phyloP scores from a whole-genome alignment of 2,113 vertebrate species.

The Heliornis fulica region DNA sequence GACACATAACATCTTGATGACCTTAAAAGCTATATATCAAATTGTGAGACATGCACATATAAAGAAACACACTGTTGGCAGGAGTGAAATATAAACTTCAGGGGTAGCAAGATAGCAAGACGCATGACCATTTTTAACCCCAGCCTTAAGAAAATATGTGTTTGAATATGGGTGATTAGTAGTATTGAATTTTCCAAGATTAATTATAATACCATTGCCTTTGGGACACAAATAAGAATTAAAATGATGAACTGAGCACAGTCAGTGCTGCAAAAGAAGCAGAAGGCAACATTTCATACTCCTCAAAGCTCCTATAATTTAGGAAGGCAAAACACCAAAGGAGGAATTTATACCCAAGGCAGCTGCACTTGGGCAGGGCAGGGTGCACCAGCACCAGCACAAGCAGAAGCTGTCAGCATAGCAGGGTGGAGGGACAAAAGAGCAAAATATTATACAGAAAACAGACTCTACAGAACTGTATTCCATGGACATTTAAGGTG shows the following conservation, averaged over 20 bases:
- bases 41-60: background rate
- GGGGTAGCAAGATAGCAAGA: background rate
- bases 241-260: background rate
- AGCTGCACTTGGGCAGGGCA: background rate
- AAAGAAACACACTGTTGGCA: background rate
- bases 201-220: background rate
- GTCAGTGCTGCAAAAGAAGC: background rate
- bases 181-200: background rate
- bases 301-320: background rate
- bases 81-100: background rate
- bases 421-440: background rate
- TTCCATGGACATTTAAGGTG: background rate
- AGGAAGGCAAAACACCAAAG: background rate
- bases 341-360: background rate
- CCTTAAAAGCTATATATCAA: background rate
- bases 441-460: background rate
- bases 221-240: background rate
- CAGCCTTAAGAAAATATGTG: background rate
- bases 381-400: background rate
- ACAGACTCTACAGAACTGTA: background rate
- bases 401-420: background rate
- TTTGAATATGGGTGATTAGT: background rate
- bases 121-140: background rate
- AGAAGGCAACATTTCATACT: background rate
- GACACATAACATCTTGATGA: background rate